Base-by-base conservation (phyloP, 2,888 invertebrate species). In the Lasioglossum calceatum region DNA sequence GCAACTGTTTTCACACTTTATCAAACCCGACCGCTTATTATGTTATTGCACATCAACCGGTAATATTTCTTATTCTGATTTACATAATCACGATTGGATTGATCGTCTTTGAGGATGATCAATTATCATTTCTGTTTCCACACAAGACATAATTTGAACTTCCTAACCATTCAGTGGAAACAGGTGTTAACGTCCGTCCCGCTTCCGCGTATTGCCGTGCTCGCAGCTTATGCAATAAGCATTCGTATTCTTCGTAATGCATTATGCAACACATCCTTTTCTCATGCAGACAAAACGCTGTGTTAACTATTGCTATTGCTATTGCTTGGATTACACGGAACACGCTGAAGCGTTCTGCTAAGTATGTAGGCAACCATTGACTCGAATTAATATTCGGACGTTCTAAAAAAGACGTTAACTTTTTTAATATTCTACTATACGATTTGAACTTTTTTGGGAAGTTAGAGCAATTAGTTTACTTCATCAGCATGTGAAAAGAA, bases 251-350 rank as follows among this genome's bases (percentile, higher is more conserved):
- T 80, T 86, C 70, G 73, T 81, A 77, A 78, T 47, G 76, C 50
- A 72, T 89, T 90, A 87, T 82, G 87, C 78, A 89, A 89, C 78
- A 89, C 78, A 74, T 74, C 87, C 77, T 84, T 90, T 89, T 90
- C 87, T 83, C 90, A 86, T 73, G 76, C 67, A 71, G 81, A 82
- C 84, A 87, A 90, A 89, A 87, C 81, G 77, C 84, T 73, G 84
- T 58, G 87, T 80, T 82, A 86, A 75, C 79, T 77, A 50, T 85
- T 82, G 16, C 61, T 77, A 50, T 85, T 82, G 16, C 61, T 50
- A 27, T 39, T 76, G 54, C 61, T 61, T 44, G 42, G 67, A 79
- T 79, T 47, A 42, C 64, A 54, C 39, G 39, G 42, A 54, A 77
- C 67, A 73, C 27, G 10, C 42, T 10, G 2, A 44, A 19, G 32